Percentiles rank a stretch among this genome's conserved stretches.
Evolutionary conservation across 1,140 invertebrate species (phyloP).

Genomic region (Odontomachus brunneus): DNA sequence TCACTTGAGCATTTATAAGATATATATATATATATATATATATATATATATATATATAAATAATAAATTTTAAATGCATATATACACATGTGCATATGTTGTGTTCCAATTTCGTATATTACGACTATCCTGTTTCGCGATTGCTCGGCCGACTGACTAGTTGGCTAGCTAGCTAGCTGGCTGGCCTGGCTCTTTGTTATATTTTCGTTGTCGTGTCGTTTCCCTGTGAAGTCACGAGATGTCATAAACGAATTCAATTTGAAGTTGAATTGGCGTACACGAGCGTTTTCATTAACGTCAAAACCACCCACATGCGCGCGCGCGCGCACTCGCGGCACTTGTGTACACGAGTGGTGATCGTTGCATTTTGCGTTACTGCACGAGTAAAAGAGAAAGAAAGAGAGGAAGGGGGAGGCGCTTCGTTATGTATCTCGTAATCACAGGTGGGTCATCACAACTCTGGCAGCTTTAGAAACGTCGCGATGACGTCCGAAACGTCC

Average conservation of each 20-base stretch:
- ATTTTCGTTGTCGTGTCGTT: constrained; percentile 40
- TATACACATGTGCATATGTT: not conserved
- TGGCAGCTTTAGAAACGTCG: constrained; percentile 28
- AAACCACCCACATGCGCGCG: constrained; percentile 31
- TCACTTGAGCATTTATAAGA: too few species aligned
- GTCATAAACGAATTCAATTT: constrained; percentile 61
- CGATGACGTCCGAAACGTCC: constrained; percentile 7
- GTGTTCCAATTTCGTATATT: constrained; percentile 37
- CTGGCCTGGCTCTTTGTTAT: constrained; percentile 41
- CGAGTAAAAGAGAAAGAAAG: too few species aligned
- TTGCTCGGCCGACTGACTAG: too few species aligned
- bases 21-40: too few species aligned
- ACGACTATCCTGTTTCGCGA: not conserved
- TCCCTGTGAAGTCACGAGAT: constrained; percentile 48
- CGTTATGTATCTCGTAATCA: constrained; percentile 51
- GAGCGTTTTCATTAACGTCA: constrained; percentile 60
- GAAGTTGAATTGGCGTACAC: constrained; percentile 55
- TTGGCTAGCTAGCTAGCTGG: constrained; percentile 22
- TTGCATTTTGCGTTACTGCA: constrained; percentile 56
- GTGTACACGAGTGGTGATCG: constrained; percentile 37
- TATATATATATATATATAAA: too few species aligned
- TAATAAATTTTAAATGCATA: too few species aligned
- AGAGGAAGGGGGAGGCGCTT: constrained; percentile 16
- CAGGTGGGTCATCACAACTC: constrained; percentile 33
- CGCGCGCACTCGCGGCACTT: not conserved